Evolutionary conservation across 2,888 invertebrate genomes (phyloP).

Genomic region (Marronus borbonicus): DNA sequence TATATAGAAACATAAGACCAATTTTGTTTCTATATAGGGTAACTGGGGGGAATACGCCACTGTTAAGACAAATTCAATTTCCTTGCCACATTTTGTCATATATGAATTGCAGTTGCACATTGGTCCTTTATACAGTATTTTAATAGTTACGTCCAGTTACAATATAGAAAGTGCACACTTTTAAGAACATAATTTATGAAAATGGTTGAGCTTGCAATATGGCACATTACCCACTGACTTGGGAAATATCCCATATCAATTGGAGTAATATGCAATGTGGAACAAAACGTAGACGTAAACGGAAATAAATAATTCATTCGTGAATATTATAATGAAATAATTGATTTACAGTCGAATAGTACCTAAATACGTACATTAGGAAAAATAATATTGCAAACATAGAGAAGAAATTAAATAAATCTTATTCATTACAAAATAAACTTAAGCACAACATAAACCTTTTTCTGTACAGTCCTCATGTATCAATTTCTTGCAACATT

Average conservation of each 20-base stretch:
- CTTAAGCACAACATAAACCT: slow-evolving; percentile 23
- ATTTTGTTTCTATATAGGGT: not conserved
- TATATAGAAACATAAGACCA: no score
- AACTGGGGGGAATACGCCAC: slow-evolving; percentile 1
- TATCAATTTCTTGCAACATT: slow-evolving; percentile 15
- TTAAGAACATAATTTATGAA: not conserved
- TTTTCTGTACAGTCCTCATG: slow-evolving; percentile 6
- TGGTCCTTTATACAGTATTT: not conserved
- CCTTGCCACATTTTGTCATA: not conserved
- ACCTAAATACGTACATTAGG: not conserved
- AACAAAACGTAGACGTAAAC: not conserved
- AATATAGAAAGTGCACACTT: not conserved
- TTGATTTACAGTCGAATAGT: not conserved
- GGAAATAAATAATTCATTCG: not conserved
- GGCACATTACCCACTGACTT: not conserved
- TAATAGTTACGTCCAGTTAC: not conserved
- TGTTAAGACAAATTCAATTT: slow-evolving; percentile 1
- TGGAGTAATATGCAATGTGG: not conserved
- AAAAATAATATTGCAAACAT: not conserved
- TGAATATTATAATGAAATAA: not conserved
- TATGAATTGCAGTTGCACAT: not conserved
- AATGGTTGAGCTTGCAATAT: not conserved
- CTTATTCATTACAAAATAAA: not conserved
- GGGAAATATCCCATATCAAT: not conserved
- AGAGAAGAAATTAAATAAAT: not conserved